Conservation (phyloP, 30 jellyfish, hydroid and myxozoan species). For the Cassiopea xamachana region DNA sequence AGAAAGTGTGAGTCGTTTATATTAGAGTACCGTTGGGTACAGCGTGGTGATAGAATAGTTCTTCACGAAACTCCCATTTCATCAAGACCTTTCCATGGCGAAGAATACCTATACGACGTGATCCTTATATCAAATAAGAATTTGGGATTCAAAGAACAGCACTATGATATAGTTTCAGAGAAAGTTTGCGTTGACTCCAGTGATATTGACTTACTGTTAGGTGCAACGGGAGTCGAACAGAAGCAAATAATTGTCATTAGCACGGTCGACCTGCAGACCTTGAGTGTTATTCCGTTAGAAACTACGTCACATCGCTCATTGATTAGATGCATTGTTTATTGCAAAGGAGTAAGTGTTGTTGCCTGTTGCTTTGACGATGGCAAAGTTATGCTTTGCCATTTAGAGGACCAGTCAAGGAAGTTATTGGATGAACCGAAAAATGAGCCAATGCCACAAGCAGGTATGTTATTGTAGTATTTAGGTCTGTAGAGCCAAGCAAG, state of each 20-base stretch:
- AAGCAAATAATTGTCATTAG: conserved; percentile 27
- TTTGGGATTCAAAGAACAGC: conserved; percentile 34
- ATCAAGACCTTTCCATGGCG: conserved; percentile 10
- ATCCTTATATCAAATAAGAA: conserved; percentile 30
- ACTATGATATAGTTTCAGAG: conserved; percentile 28
- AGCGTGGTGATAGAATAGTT: conserved; percentile 7
- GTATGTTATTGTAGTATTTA: not conserved
- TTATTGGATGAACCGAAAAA: conserved; percentile 1
- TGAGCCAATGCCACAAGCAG: conserved; percentile 30
- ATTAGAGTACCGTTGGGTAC: conserved; percentile 39
- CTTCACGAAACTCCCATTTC: conserved; percentile 15
- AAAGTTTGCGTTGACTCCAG: conserved; percentile 25
- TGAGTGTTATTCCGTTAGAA: conserved; percentile 25
- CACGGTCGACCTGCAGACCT: conserved; percentile 30
- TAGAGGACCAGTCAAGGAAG: conserved; percentile 53
- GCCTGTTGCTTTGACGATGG: conserved; percentile 78
- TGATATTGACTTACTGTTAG: conserved; percentile 21
- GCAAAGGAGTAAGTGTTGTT: conserved; percentile 48
- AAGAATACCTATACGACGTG: conserved; percentile 40
- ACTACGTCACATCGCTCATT: not conserved
- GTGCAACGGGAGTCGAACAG: conserved; percentile 15
- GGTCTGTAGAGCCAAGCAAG: no score
- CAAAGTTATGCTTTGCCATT: conserved; percentile 33
- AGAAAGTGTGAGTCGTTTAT: conserved; percentile 21
- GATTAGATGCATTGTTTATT: conserved; percentile 35